Evolutionary conservation across 2,797 vertebrate species (phyloP).

Genomic region (Gambusia yucatana): DNA sequence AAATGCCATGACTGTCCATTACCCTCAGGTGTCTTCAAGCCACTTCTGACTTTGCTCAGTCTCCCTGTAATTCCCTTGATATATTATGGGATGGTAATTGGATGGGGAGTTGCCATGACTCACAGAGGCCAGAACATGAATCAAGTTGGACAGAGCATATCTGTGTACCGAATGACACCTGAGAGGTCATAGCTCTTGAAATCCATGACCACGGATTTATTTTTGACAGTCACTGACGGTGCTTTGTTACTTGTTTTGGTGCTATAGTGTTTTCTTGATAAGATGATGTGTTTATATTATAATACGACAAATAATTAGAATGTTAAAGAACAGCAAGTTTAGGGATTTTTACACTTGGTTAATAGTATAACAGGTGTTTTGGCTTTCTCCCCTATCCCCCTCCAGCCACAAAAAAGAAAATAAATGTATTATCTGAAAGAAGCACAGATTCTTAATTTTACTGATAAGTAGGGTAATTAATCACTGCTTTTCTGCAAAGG

Average conservation of each 20-base stretch:
- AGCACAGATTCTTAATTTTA: neutral
- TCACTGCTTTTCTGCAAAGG: neutral
- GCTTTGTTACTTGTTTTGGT: slow-evolving; percentile 10
- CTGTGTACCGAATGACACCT: slow-evolving; percentile 69
- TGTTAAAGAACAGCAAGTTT: neutral
- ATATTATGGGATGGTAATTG: slow-evolving; percentile 85
- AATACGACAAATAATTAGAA: neutral
- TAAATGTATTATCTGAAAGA: neutral
- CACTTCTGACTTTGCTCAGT: slow-evolving; percentile 65
- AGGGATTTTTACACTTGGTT: neutral
- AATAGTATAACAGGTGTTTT: neutral
- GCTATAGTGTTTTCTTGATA: slow-evolving; percentile 6
- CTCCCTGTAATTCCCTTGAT: slow-evolving; percentile 70
- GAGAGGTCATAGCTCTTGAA: slow-evolving; percentile 57
- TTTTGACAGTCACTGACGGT: slow-evolving; percentile 37
- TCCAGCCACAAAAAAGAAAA: neutral
- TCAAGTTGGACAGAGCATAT: slow-evolving; percentile 78
- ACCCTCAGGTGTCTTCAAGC: slow-evolving; percentile 77
- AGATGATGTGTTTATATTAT: neutral
- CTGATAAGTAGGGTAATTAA: neutral
- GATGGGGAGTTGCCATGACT: slow-evolving; percentile 80
- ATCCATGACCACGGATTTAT: slow-evolving; percentile 38
- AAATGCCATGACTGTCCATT: slow-evolving; percentile 68
- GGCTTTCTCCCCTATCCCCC: neutral
- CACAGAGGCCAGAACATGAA: slow-evolving; percentile 78